Percentiles rank a stretch among this genome's conserved stretches.
Conservation (phyloP, 2,888 invertebrate genomes). For the Colostygia pectinataria region DNA sequence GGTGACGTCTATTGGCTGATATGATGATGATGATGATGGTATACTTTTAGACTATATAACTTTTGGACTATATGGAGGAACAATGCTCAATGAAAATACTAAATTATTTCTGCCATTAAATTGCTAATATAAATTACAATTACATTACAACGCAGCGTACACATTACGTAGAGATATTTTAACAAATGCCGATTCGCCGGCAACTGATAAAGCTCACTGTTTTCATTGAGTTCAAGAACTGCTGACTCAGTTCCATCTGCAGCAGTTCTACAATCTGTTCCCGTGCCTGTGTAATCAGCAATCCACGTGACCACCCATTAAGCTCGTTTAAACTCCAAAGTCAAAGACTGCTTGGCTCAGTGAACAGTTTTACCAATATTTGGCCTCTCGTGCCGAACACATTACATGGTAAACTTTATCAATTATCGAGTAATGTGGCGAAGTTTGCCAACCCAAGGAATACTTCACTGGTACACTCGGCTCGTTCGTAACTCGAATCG, state of each 20-base stretch:
- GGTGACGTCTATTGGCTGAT: no score
- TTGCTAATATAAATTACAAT: slow-evolving; percentile 4
- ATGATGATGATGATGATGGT: no score
- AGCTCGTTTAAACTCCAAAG: slow-evolving; percentile 49
- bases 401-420: slow-evolving; percentile 67
- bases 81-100: slow-evolving; percentile 1
- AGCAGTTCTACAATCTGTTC: slow-evolving; percentile 41
- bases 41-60: no score
- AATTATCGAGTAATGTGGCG: slow-evolving; percentile 73
- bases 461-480: slow-evolving; percentile 55
- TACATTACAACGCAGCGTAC: slow-evolving; percentile 1
- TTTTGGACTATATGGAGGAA: slow-evolving; percentile 6
- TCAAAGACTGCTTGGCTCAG: slow-evolving; percentile 41
- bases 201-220: slow-evolving; percentile 18
- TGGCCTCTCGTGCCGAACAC: slow-evolving; percentile 47
- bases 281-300: slow-evolving; percentile 57
- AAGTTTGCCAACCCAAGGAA: slow-evolving; percentile 56
- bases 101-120: slow-evolving; percentile 1
- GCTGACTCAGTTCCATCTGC: slow-evolving; percentile 26
- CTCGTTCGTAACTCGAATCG: slow-evolving; percentile 47
- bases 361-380: slow-evolving; percentile 67
- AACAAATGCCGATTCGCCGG: slow-evolving; percentile 9
- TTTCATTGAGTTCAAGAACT: slow-evolving; percentile 24
- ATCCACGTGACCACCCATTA: slow-evolving; percentile 53
- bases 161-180: background rate